These are phyloP conservation scores for Ligdia adustata DNA, from an alignment of 2,888 invertebrate genomes.

Conservation along the genomic window DNA sequence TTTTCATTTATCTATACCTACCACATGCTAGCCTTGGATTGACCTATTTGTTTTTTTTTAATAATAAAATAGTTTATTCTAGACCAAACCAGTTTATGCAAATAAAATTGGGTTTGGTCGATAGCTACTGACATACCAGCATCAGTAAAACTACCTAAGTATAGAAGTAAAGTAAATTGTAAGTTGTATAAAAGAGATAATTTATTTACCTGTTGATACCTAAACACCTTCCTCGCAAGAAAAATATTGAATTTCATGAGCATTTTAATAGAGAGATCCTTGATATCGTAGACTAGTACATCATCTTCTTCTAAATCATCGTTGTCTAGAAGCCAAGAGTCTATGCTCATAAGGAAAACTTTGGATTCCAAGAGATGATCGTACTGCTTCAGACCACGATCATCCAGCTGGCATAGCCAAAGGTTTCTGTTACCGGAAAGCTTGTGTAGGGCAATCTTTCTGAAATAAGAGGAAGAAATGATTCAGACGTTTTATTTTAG, in stretches of 20 bases:
- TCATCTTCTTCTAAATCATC: not conserved
- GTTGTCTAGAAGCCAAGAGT: not conserved
- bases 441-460: slow-evolving; percentile 1
- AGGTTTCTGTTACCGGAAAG: slow-evolving; percentile 10
- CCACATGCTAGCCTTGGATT: no score
- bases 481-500: no score
- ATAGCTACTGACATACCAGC: no score
- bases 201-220: not conserved
- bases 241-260: not conserved
- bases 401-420: slow-evolving; percentile 11
- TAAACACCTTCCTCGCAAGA: not conserved
- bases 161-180: no score
- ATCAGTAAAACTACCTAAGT: no score
- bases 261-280: not conserved
- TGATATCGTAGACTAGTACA: not conserved
- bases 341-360: slow-evolving; percentile 2
- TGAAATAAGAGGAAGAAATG: no score
- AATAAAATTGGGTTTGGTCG: no score
- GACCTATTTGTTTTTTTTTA: no score
- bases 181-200: no score
- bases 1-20: no score
- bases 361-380: slow-evolving; percentile 8
- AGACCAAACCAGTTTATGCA: no score
- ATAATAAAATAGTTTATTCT: no score
- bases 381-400: slow-evolving; percentile 2